A percentile compares a stretch with the other conserved stretches of the same genome.
Evolutionary conservation across 2,888 invertebrate species (phyloP).

Genomic region (Miltochrista miniata): DNA sequence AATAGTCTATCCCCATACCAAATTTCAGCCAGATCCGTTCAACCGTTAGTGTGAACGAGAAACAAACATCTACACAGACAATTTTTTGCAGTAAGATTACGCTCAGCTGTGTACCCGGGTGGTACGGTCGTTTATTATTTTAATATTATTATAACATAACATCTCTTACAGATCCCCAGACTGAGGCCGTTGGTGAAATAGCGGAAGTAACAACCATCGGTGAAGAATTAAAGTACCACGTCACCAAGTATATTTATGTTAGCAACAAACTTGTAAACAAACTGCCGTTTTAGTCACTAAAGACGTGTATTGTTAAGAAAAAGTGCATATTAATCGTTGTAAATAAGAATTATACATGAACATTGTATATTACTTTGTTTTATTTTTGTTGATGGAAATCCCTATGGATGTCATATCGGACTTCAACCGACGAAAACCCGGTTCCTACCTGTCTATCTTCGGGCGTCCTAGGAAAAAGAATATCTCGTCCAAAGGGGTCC

Average conservation of each 20-base stretch:
- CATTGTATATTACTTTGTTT: neutral
- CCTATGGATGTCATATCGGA: no score
- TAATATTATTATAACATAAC: neutral
- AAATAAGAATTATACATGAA: neutral
- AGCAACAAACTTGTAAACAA: constrained; percentile 59
- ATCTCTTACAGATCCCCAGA: constrained; percentile 53
- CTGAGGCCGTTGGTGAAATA: constrained; percentile 64
- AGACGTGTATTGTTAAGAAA: constrained; percentile 1
- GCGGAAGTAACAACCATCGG: constrained; percentile 64
- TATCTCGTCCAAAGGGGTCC: no score
- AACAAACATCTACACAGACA: no score
- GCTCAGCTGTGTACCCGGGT: no score
- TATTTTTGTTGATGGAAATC: neutral
- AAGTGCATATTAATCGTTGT: constrained; percentile 14
- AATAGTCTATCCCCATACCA: no score
- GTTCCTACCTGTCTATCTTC: no score
- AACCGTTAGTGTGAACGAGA: no score
- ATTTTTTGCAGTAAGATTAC: no score
- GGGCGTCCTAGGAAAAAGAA: no score
- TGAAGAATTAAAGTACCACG: constrained; percentile 67
- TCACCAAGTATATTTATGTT: constrained; percentile 63
- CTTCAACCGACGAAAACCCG: no score
- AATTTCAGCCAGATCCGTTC: no score
- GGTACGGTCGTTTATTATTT: no score
- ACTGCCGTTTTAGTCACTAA: constrained; percentile 33